phyloP scores from a whole-genome alignment of 1,140 invertebrate species.

The Euschistus heros region DNA sequence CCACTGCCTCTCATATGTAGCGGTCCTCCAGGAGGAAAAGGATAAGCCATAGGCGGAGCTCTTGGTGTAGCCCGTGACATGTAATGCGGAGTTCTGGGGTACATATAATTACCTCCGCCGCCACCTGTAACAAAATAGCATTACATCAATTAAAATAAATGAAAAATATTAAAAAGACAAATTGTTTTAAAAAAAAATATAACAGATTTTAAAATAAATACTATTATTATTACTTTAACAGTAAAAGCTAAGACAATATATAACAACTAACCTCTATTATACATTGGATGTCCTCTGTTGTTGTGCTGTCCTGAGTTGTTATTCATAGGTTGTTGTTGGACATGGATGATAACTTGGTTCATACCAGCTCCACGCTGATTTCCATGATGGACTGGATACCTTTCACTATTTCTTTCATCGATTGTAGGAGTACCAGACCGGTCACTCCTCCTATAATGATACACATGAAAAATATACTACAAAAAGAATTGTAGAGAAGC shows the following conservation, averaged over 20 bases:
- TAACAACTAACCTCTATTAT: not conserved
- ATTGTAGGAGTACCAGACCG: constrained; percentile 58
- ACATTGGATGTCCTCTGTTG: not conserved
- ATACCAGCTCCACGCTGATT: not conserved
- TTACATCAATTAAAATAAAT: too few relatives aligned
- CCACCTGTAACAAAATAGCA: not conserved
- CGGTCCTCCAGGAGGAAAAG: not conserved
- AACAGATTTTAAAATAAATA: too few relatives aligned
- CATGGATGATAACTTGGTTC: not conserved
- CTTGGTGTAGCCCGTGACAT: not conserved
- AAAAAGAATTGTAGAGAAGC: not conserved
- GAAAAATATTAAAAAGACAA: too few relatives aligned
- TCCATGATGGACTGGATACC: not conserved
- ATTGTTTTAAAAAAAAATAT: too few relatives aligned
- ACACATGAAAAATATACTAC: not conserved
- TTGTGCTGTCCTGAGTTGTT: not conserved
- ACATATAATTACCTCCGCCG: constrained; percentile 20
- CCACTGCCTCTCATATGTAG: not conserved
- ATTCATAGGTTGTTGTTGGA: not conserved
- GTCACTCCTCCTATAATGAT: constrained; percentile 38
- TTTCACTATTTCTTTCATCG: constrained; percentile 37
- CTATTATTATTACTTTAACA: too few relatives aligned
- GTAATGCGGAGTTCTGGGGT: constrained; percentile 12
- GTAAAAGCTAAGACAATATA: too few relatives aligned
- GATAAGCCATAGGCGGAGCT: too few relatives aligned